Conservation (phyloP, 2,113 vertebrate genomes). For the Mustela lutreola region DNA sequence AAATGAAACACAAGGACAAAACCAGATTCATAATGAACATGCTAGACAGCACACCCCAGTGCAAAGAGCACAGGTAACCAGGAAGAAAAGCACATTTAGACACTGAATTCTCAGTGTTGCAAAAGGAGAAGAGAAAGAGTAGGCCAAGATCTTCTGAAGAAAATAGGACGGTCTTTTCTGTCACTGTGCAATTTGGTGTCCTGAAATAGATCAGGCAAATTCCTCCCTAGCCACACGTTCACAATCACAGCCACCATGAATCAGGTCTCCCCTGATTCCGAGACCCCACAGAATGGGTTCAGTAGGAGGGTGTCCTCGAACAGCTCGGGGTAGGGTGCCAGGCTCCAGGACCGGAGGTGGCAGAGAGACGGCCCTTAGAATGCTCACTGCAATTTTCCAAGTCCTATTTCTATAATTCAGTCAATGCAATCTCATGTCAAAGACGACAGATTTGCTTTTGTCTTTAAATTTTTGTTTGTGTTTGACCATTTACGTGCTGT, state of each 20-base stretch:
- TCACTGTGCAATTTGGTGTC: not conserved
- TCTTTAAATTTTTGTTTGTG: not conserved
- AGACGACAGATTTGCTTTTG: not conserved
- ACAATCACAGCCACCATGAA: too few relatives aligned
- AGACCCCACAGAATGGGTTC: not conserved
- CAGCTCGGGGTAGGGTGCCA: not conserved
- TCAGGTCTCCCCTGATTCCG: not conserved
- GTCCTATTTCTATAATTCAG: not conserved
- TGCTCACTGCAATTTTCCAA: not conserved
- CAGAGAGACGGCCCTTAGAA: not conserved
- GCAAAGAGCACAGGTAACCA: not conserved
- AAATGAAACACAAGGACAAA: slow-evolving; percentile 9
- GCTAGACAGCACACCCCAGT: not conserved
- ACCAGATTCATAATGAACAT: not conserved
- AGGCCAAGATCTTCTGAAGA: not conserved
- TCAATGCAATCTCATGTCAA: not conserved
- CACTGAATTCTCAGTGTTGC: slow-evolving; percentile 7
- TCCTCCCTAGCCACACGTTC: not conserved
- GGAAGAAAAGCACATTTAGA: not conserved
- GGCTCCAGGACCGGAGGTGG: not conserved
- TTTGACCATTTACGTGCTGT: not conserved
- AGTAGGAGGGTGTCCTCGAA: not conserved
- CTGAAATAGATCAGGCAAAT: not conserved
- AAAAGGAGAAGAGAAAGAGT: not conserved
- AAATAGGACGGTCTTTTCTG: not conserved